Evolutionary conservation across 2,888 invertebrate genomes (phyloP), one percentile per base, ranked within the genome.

Genomic region (Cyrtodaria siliqua): DNA sequence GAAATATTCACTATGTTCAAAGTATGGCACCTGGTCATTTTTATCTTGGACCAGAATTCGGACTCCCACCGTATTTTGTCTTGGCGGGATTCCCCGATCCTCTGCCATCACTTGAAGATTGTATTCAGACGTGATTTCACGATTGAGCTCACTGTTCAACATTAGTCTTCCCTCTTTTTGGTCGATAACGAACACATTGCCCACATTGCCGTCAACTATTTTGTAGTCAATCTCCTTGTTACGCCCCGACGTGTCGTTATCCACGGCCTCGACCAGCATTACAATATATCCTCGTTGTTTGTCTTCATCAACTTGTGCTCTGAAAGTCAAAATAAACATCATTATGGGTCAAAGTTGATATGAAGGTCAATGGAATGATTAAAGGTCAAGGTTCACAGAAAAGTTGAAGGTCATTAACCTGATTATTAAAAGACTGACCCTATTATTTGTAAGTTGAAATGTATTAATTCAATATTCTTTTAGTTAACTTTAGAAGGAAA

Each of bases 21-120:
- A 98, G 18, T 95, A 93, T 0, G 98, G 98, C 8, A 96, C 95
- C 89, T 97, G 97, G 91, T 98, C 98, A 91, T 98, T 98, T 9
- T 96, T 95, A 92, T 98, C 98, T 33, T 96, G 95, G 0, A 98
- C 95, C 0, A 95, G 95, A 2, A 98, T 95, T 20, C 87, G 84
- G n/a, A 96, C 95, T 20, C 96, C 95, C 0, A 96, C 95, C 0
- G 96, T 95, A 76, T 96, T 95, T 63, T 91, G 93, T 60, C 89
- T 89, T 0, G 91, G 73, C n/a, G 93, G 92, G 67, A 86, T 87
- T 4, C 93, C 93, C 83, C 94, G 94, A 90, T 95, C 94, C 55
- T 88, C 86, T 55, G 96, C 96, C 27, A 96, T 95, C 66, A 89
- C 87, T 12, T 95, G 95, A n/a, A 97, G 93, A 27, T 95, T 94